Evolutionary conservation across 2,888 invertebrate genomes (phyloP), one percentile per base, ranked within the genome.

Genomic region (Pyrgus malvae): DNA sequence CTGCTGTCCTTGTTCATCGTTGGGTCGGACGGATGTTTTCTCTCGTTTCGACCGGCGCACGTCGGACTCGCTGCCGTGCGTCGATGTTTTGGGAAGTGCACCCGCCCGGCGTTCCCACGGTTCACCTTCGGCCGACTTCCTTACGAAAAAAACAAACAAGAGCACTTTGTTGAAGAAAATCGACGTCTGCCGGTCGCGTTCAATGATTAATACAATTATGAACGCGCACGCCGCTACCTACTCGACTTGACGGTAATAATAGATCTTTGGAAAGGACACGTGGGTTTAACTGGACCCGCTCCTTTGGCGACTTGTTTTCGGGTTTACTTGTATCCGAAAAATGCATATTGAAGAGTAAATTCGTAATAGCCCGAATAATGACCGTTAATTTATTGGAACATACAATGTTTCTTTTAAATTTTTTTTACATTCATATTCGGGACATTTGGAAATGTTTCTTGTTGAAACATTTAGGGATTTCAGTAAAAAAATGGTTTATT

Each of bases 11-110:
- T 62, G 48, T 88, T 70, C 66, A 17, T 9, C 61, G 3, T 16
- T 45, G 1, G 6, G 29, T 41, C 25, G 17, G 40, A 37, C 9
- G 60, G 53, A 72, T 78, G 40, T 57, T 67, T 31, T 48, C 40
- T 86, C 80, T 79, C 81, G 59, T 66, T 85, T 66, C 48, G 59
- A 59, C 68, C 78, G 83, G 84, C 87, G 84, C 85, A 83, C 83
- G 88, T 86, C 84, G 80, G 76, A 72, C 78, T 78, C 77, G 88
- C 87, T 86, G 89, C 87, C 86, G 88, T 88, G 88, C 88, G 87
- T 81, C 86, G 89, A 88, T 90, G 90, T 91, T 91, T 91, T 91
- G 91, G 91, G 91, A 91, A 90, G 90, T 89, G 90, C 91, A 90
- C 90, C 90, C 88, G 91, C 83, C 84, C 83, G 83, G 56, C 84